Evolutionary conservation across 1,140 invertebrate genomes (phyloP).

Genomic region (Penaeus chinensis): DNA sequence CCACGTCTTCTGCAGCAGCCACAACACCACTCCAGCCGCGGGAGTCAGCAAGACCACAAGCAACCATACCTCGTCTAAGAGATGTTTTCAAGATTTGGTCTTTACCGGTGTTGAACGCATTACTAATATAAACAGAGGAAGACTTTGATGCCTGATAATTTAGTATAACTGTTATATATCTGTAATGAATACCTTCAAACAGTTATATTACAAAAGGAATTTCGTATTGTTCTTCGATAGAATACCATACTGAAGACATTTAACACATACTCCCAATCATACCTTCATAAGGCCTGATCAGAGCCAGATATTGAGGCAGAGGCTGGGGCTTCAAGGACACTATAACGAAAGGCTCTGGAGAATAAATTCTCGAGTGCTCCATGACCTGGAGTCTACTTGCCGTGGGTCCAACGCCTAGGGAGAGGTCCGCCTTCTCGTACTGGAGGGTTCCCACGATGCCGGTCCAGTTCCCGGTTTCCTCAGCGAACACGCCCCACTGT

Average conservation of each 20-base stretch:
- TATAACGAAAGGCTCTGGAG: constrained; percentile 20
- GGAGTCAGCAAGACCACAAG: background rate
- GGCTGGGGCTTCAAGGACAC: background rate
- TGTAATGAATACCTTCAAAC: too few relatives aligned
- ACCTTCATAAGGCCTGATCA: constrained; percentile 31
- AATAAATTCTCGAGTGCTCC: background rate
- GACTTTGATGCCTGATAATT: too few relatives aligned
- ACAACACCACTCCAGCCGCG: constrained; percentile 2
- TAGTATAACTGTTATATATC: too few relatives aligned
- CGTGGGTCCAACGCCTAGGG: constrained; percentile 7
- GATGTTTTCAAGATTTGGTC: background rate
- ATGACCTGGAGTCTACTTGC: constrained; percentile 12
- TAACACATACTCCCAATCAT: background rate
- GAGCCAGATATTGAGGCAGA: background rate
- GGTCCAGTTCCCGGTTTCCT: constrained; percentile 20
- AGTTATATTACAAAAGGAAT: too few relatives aligned
- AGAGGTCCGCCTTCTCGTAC: constrained; percentile 28
- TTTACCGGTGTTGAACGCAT: too few relatives aligned
- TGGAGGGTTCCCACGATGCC: constrained; percentile 33
- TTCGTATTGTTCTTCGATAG: too few relatives aligned
- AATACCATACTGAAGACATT: background rate
- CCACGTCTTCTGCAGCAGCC: background rate
- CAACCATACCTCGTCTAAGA: constrained; percentile 20
- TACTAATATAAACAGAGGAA: too few relatives aligned
- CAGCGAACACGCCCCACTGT: constrained; percentile 16